Base-by-base conservation (phyloP, 2,113 vertebrate species). In the Phalacrocorax carbo region DNA sequence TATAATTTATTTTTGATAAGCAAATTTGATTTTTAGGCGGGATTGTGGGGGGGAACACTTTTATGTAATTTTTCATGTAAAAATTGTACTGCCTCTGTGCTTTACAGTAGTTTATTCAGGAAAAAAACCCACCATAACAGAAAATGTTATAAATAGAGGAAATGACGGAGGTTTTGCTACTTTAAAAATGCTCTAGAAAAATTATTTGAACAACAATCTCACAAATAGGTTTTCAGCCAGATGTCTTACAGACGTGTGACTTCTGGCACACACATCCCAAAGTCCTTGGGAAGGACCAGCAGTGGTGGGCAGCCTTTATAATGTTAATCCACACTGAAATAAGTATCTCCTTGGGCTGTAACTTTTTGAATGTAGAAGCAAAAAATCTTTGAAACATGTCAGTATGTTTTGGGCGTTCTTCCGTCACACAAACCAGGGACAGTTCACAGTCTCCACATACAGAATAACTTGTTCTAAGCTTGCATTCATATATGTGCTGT, bases 81-180 rank as follows among this genome's bases (percentile, higher is more conserved):
- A 57, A 57, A 65, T 80, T 85, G 18, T 82, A 7, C 52, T 86
- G 27, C 10, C 88, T 11, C 32, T 75, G 30, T 83, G 54, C 54
- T 83, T 86, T 66, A 61, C 8, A 34, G 30, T 16, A 38, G 25
- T 34, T 71, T 30, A 20, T 69, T 82, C 11, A 48, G 48, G 68
- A 62, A 57, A 82, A 76, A 72, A 4, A 18, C 15, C 15, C 36
- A 44, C 13, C 8, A 2, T 54, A 72, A 51, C 23, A 61, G 22
- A 51, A 48, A 17, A 27, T 27, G 21, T 46, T 52, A 40, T 27
- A 65, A 60, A 69, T 7, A 42, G 29, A 68, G 65, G 26, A 79
- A 76, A 21, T 34, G 0, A 29, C 0, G 0, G 44, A 22, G 9
- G 34, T 52, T 77, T 86, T 22, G 4, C 46, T 88, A 65, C 6